These are phyloP conservation scores for Drosophila kikkawai DNA, from an alignment of 1,140 invertebrate species.

Conservation along the genomic window DNA sequence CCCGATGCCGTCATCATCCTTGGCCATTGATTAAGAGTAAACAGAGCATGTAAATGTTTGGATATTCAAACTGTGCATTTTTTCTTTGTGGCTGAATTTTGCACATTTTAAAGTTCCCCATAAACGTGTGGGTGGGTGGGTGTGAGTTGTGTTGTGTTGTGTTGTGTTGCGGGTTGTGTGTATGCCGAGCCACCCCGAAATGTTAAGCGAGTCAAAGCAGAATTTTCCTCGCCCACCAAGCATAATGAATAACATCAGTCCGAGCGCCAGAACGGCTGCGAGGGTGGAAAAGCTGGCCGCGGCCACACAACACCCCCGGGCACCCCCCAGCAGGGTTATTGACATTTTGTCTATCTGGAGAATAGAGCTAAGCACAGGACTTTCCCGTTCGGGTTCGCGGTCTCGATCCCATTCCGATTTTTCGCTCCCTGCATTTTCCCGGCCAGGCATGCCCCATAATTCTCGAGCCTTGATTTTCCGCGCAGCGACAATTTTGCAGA, in stretches of 20 bases:
- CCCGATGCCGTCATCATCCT: constrained; percentile 53
- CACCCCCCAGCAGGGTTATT: constrained; percentile 52
- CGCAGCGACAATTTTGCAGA: constrained; percentile 48
- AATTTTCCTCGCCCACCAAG: constrained; percentile 43
- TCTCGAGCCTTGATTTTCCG: constrained; percentile 67
- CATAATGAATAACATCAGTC: constrained; percentile 51
- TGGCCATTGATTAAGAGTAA: constrained; percentile 78
- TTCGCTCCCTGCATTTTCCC: constrained; percentile 20
- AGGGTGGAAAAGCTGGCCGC: constrained; percentile 45
- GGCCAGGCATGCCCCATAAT: constrained; percentile 38
- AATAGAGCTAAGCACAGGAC: constrained; percentile 35
- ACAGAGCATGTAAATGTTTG: constrained; percentile 77
- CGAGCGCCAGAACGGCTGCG: constrained; percentile 36
- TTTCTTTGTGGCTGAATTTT: constrained; percentile 55
- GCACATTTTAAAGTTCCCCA: constrained; percentile 41
- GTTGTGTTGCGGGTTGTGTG: constrained; percentile 8
- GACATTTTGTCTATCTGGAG: constrained; percentile 66
- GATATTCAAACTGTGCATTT: constrained; percentile 65
- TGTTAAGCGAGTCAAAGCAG: constrained; percentile 28
- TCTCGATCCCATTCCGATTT: constrained; percentile 14
- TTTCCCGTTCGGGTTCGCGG: constrained; percentile 4
- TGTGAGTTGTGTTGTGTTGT: neutral
- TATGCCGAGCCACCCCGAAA: constrained; percentile 30
- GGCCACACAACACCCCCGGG: constrained; percentile 34
- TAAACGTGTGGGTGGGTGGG: constrained; percentile 1